Conservation (phyloP, 35 echinoderm and acorn worm genomes). For the Diadema setosum region DNA sequence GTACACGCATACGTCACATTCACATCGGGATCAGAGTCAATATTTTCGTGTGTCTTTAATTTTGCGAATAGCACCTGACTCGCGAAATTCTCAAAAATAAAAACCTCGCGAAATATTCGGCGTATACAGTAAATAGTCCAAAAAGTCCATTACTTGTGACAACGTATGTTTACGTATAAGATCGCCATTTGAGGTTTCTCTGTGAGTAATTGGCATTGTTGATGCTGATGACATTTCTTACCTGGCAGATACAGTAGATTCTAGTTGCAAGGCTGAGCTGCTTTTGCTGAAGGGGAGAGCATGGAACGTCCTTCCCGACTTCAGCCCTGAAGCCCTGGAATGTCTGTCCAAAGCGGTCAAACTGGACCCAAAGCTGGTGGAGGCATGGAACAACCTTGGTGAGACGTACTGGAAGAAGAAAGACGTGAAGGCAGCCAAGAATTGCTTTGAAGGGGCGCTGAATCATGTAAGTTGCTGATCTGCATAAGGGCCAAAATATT, state of each 20-base stretch:
- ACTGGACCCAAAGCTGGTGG: constrained; percentile 88
- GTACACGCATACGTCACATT: too few species aligned
- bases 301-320: constrained; percentile 87
- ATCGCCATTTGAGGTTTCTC: not conserved
- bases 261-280: constrained; percentile 50
- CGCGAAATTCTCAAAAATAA: too few species aligned
- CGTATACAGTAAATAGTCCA: not conserved
- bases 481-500: too few species aligned
- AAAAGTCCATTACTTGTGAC: not conserved
- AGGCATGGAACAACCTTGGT: constrained; percentile 97
- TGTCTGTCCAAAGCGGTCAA: constrained; percentile 93
- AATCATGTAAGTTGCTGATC: constrained; percentile 99
- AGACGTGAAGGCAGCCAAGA: constrained; percentile 84
- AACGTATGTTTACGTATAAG: not conserved
- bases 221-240: too few species aligned
- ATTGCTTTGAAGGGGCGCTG: constrained; percentile 93
- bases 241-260: constrained; percentile 40
- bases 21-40: too few species aligned
- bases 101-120: too few species aligned
- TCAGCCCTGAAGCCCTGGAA: constrained; percentile 67
- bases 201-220: too few species aligned
- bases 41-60: too few species aligned
- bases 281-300: constrained; percentile 73
- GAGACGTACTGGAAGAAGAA: constrained; percentile 99
- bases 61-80: too few species aligned